Conservation (phyloP, 2,888 invertebrate species). For the Orchesella flavescens region DNA sequence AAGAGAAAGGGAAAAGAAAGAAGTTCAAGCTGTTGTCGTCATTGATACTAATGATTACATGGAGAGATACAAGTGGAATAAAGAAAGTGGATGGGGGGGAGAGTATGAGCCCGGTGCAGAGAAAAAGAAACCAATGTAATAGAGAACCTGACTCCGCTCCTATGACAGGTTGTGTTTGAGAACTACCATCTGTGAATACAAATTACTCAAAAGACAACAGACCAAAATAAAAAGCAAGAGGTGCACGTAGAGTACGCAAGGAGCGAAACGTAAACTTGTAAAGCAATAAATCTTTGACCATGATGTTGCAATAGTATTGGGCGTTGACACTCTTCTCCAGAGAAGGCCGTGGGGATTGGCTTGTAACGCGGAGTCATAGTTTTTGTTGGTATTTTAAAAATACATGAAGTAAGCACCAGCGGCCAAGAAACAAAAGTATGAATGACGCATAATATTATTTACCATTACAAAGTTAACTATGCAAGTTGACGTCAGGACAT, state of each 20-base stretch:
- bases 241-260: background rate
- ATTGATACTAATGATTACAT: conserved; percentile 44
- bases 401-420: too few relatives aligned
- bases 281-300: too few relatives aligned
- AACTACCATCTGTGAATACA: conserved; percentile 51
- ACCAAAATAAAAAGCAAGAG: background rate
- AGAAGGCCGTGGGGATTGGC: too few relatives aligned
- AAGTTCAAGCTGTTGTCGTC: conserved; percentile 22
- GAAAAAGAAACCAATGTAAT: conserved; percentile 16
- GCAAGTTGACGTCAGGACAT: too few relatives aligned
- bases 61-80: conserved; percentile 13
- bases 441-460: too few relatives aligned
- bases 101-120: background rate
- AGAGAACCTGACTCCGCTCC: conserved; percentile 27
- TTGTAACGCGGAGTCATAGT: too few relatives aligned
- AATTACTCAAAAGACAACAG: conserved; percentile 46
- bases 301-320: too few relatives aligned
- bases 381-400: too few relatives aligned
- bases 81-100: background rate
- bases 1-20: background rate
- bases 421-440: too few relatives aligned
- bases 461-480: too few relatives aligned
- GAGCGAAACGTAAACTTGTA: too few relatives aligned
- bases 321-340: too few relatives aligned
- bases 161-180: conserved; percentile 42